phyloP scores from a whole-genome alignment of 2,113 vertebrate genomes.

The Labeo catla region DNA sequence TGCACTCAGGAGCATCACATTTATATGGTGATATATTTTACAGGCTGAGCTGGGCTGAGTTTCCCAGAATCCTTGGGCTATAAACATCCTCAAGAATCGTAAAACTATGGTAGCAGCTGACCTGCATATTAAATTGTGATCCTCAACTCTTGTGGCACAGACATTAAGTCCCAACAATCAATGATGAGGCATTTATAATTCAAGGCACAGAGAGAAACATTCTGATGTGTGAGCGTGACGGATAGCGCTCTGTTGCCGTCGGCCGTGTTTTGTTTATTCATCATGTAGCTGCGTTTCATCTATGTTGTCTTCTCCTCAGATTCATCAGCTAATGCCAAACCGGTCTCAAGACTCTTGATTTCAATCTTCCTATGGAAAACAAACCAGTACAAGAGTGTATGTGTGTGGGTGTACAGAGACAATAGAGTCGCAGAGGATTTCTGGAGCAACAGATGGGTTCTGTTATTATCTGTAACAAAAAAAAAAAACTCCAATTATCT shows the following conservation, averaged over 20 bases:
- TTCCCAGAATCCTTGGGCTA: conserved; percentile 32
- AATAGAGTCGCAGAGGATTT: conserved; percentile 46
- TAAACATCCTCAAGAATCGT: conserved; percentile 28
- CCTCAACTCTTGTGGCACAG: conserved; percentile 5
- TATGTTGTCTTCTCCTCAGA: not conserved
- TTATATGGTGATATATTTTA: conserved; percentile 44
- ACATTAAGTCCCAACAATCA: conserved; percentile 27
- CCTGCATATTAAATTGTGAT: conserved; percentile 31
- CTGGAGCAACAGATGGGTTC: conserved; percentile 48
- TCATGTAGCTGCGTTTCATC: not conserved
- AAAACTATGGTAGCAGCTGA: conserved; percentile 11
- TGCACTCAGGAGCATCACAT: not conserved
- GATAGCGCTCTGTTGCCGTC: not conserved
- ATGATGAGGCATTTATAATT: conserved; percentile 33
- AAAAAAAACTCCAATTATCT: conserved; percentile 53
- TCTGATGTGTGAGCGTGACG: not conserved
- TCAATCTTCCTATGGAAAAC: not conserved
- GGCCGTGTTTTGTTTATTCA: conserved; percentile 22
- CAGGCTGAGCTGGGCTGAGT: conserved; percentile 41
- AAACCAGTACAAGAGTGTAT: not conserved
- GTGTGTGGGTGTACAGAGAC: not conserved
- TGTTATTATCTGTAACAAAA: conserved; percentile 49
- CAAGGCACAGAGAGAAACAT: conserved; percentile 26
- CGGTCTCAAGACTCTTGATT: not conserved
- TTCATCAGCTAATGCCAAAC: conserved; percentile 21